A percentile compares a stretch with the other conserved stretches of the same genome.
These are phyloP conservation scores for Napeogenes sylphis DNA, from an alignment of 2,888 invertebrate genomes.

Conservation along the genomic window DNA sequence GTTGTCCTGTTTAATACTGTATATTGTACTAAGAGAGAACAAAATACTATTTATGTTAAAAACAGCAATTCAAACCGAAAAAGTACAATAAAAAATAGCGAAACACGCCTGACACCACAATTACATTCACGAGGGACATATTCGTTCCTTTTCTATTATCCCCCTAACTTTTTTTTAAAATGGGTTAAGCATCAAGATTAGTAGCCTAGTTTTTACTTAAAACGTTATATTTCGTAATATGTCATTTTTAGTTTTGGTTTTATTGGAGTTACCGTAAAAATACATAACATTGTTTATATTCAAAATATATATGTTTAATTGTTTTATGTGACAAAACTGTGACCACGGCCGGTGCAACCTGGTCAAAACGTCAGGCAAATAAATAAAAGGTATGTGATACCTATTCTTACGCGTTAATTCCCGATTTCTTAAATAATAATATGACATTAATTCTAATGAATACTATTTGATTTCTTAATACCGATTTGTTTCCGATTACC, in stretches of 20 bases:
- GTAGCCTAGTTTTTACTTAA: conserved; percentile 17
- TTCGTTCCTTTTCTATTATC: conserved; percentile 18
- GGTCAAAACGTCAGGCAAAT: too few relatives aligned
- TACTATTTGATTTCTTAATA: not conserved
- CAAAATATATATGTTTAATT: too few relatives aligned
- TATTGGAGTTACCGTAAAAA: not conserved
- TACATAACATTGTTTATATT: not conserved
- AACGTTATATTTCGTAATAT: conserved; percentile 14
- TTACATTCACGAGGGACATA: conserved; percentile 15
- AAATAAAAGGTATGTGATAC: too few relatives aligned
- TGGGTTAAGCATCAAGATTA: conserved; percentile 20
- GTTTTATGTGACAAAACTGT: too few relatives aligned
- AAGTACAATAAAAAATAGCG: conserved; percentile 1
- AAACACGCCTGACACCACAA: conserved; percentile 17
- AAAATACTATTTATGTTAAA: not conserved
- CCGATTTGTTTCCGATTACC: not conserved
- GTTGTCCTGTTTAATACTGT: too few relatives aligned
- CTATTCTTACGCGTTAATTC: too few relatives aligned
- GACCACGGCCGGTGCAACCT: too few relatives aligned
- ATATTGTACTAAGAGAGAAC: too few relatives aligned
- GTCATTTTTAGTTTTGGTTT: conserved; percentile 9
- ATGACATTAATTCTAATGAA: too few relatives aligned
- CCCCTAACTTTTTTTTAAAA: conserved; percentile 22
- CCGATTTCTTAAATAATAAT: too few relatives aligned
- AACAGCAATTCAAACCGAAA: not conserved